phyloP scores from a whole-genome alignment of 1,140 invertebrate genomes.

The Zelostemma sp. region DNA sequence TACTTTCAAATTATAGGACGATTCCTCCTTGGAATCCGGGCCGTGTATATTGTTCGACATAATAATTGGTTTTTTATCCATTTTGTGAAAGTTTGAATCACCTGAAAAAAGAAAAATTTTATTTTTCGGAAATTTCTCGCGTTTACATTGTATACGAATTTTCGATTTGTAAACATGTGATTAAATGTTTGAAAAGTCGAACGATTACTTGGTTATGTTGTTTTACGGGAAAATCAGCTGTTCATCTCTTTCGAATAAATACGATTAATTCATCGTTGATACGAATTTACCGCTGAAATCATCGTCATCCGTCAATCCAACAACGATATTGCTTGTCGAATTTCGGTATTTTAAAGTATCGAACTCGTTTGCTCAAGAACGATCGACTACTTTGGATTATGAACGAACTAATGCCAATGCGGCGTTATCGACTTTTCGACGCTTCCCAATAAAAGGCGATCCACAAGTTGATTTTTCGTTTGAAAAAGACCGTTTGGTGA shows the following conservation, averaged over 20 bases:
- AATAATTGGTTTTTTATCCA: slow-evolving; percentile 12
- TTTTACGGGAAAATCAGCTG: not conserved
- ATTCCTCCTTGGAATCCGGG: slow-evolving; percentile 33
- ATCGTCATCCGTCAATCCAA: slow-evolving; percentile 12
- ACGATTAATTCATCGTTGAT: not conserved
- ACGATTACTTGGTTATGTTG: slow-evolving; percentile 10
- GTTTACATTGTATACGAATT: too few relatives aligned
- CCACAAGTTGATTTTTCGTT: too few relatives aligned
- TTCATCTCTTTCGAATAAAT: not conserved
- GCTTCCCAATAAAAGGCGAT: too few relatives aligned
- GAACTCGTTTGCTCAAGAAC: too few relatives aligned
- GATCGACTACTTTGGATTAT: too few relatives aligned
- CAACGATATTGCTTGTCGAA: slow-evolving; percentile 36
- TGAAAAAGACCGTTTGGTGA: too few relatives aligned
- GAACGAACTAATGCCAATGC: too few relatives aligned
- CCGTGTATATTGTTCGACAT: too few relatives aligned
- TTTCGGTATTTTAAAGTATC: slow-evolving; percentile 36
- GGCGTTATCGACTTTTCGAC: too few relatives aligned
- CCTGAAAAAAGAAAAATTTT: slow-evolving; percentile 14
- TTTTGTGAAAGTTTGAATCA: slow-evolving; percentile 7
- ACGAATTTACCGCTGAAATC: slow-evolving; percentile 19
- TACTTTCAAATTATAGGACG: slow-evolving; percentile 51
- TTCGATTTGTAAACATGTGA: too few relatives aligned
- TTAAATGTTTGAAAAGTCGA: too few relatives aligned
- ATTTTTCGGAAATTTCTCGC: slow-evolving; percentile 23